A percentile compares a stretch with the other conserved stretches of the same genome.
These are phyloP conservation scores for Anoplolepis gracilipes DNA, from an alignment of 1,140 invertebrate species.

Conservation along the genomic window DNA sequence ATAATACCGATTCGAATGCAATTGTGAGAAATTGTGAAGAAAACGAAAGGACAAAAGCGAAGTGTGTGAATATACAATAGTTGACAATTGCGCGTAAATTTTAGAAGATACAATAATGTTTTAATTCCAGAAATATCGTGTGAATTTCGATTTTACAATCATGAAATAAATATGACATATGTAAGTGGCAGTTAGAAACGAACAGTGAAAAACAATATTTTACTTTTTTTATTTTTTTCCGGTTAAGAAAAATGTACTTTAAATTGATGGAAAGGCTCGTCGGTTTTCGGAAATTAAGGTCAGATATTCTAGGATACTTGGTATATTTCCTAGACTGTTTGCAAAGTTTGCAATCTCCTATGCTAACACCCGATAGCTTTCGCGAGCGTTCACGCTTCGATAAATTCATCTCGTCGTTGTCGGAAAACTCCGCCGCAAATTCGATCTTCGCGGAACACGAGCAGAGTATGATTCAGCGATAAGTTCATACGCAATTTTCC, in stretches of 20 bases:
- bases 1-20: neutral
- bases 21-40: neutral
- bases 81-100: neutral
- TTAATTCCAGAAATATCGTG: neutral
- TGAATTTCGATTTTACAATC: neutral
- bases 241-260: neutral
- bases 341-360: neutral
- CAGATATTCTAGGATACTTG: neutral
- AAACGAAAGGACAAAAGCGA: neutral
- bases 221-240: neutral
- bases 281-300: neutral
- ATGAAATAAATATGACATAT: neutral
- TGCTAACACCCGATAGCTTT: slow-evolving; percentile 8
- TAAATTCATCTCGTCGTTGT: slow-evolving; percentile 22
- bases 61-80: neutral
- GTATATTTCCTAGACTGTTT: neutral
- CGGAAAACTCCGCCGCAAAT: slow-evolving; percentile 8
- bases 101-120: neutral
- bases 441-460: slow-evolving; percentile 8
- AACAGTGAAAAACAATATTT: neutral
- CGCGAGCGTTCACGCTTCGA: slow-evolving; percentile 14
- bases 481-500: slow-evolving; percentile 39
- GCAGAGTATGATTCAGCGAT: slow-evolving; percentile 27
- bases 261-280: neutral
- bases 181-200: neutral